A percentile compares a stretch with the other conserved stretches of the same genome.
Conservation (phyloP, 1,140 invertebrate species). For the Drusus annulatus region DNA sequence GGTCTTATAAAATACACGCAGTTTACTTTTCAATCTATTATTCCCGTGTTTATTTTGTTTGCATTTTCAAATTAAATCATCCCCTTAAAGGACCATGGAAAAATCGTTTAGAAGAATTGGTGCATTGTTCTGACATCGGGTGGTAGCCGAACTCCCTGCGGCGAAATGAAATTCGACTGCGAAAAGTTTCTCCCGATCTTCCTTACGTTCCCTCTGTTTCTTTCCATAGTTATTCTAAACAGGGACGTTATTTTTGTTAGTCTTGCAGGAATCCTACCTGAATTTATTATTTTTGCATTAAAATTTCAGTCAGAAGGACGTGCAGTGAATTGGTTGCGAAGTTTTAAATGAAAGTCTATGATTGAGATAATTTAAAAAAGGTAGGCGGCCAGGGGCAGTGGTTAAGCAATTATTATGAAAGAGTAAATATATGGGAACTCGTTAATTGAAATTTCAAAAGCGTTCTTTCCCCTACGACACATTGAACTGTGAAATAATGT, state of each 20-base stretch:
- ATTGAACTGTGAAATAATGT: too few species aligned
- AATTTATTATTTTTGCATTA: constrained; percentile 50
- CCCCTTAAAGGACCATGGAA: not conserved
- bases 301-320: constrained; percentile 18
- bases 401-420: too few species aligned
- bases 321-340: constrained; percentile 13
- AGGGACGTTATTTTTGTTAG: constrained; percentile 25
- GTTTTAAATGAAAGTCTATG: too few species aligned
- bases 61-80: too few species aligned
- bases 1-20: too few species aligned
- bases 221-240: constrained; percentile 38
- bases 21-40: too few species aligned
- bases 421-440: too few species aligned
- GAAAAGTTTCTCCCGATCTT: constrained; percentile 43
- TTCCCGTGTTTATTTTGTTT: too few species aligned
- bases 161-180: constrained; percentile 42
- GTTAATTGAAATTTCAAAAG: too few species aligned
- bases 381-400: too few species aligned
- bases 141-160: constrained; percentile 40
- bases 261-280: not conserved
- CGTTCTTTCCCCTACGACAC: too few species aligned
- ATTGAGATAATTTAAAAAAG: too few species aligned
- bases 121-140: constrained; percentile 45
- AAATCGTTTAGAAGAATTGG: not conserved
- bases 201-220: constrained; percentile 23